Evolutionary conservation across 2,113 vertebrate genomes (phyloP).

Genomic region (Lontra canadensis): DNA sequence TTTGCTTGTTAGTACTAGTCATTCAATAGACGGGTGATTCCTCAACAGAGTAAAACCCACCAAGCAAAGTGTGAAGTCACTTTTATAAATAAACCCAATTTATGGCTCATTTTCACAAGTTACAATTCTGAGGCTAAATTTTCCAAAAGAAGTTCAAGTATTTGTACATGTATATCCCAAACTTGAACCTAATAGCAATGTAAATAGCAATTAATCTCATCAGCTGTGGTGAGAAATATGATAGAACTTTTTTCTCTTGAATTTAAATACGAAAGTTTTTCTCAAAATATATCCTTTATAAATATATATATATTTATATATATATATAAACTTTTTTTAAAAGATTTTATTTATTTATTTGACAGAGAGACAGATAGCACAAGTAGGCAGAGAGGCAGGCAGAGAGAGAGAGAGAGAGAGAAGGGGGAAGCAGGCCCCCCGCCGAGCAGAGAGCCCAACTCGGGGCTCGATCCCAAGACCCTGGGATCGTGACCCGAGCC

Average conservation of each 20-base stretch:
- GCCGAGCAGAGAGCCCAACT: too few relatives aligned
- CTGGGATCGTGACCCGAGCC: too few relatives aligned
- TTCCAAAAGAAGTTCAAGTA: conserved; percentile 7
- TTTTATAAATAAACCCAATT: conserved; percentile 53
- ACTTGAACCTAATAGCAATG: neutral
- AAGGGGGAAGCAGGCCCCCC: too few relatives aligned
- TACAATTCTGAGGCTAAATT: neutral
- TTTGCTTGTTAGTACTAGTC: neutral
- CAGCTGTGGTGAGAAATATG: neutral
- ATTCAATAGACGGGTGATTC: conserved; percentile 24
- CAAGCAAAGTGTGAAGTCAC: conserved; percentile 18
- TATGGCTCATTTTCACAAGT: conserved; percentile 41
- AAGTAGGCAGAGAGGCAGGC: too few relatives aligned
- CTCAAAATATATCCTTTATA: neutral
- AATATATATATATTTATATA: too few relatives aligned
- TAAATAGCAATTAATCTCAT: conserved; percentile 26
- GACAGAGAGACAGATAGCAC: too few relatives aligned
- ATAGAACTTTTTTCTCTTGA: neutral
- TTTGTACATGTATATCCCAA: neutral
- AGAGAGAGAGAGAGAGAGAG: too few relatives aligned
- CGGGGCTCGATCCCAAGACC: too few relatives aligned
- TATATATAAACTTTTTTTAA: too few relatives aligned
- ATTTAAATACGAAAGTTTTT: neutral
- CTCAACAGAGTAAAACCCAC: conserved; percentile 17
- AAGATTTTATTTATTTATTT: too few relatives aligned